These are phyloP conservation scores for Heliothis subflexa DNA, from an alignment of 1,140 invertebrate species.

Conservation along the genomic window DNA sequence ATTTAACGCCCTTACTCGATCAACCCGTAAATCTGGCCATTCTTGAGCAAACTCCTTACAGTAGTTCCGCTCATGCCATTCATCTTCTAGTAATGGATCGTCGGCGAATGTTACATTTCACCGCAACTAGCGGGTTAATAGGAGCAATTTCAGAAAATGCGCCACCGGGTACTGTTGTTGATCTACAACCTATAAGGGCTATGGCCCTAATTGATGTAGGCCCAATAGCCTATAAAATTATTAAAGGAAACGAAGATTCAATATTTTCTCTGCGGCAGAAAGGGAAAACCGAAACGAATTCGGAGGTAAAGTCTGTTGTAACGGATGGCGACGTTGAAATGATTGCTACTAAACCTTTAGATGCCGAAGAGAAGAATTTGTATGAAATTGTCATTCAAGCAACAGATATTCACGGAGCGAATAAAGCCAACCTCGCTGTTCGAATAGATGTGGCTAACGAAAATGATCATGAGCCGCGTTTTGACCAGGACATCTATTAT, in stretches of 20 bases:
- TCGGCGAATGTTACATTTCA: conserved; percentile 92
- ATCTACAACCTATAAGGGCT: conserved; percentile 89
- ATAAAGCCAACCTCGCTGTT: conserved; percentile 91
- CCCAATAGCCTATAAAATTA: conserved; percentile 92
- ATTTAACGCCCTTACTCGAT: conserved; percentile 92
- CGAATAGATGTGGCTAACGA: conserved; percentile 92
- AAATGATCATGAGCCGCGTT: conserved; percentile 96
- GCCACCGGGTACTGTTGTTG: conserved; percentile 89
- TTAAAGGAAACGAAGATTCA: conserved; percentile 90
- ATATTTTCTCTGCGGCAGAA: conserved; percentile 90
- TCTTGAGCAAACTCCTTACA: conserved; percentile 92
- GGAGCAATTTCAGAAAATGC: conserved; percentile 92
- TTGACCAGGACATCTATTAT: conserved; percentile 91
- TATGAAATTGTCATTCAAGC: conserved; percentile 92
- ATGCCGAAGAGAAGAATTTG: conserved; percentile 89
- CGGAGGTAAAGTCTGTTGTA: conserved; percentile 88
- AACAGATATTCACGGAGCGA: conserved; percentile 90
- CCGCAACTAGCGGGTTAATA: conserved; percentile 87
- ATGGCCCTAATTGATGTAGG: conserved; percentile 84
- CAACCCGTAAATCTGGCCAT: conserved; percentile 92
- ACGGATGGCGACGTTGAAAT: conserved; percentile 89
- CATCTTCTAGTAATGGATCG: conserved; percentile 94
- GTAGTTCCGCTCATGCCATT: conserved; percentile 92
- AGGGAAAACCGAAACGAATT: conserved; percentile 82
- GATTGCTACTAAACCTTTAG: conserved; percentile 90